Conservation (phyloP, 2,797 vertebrate genomes). For the Eulemur rubriventer region DNA sequence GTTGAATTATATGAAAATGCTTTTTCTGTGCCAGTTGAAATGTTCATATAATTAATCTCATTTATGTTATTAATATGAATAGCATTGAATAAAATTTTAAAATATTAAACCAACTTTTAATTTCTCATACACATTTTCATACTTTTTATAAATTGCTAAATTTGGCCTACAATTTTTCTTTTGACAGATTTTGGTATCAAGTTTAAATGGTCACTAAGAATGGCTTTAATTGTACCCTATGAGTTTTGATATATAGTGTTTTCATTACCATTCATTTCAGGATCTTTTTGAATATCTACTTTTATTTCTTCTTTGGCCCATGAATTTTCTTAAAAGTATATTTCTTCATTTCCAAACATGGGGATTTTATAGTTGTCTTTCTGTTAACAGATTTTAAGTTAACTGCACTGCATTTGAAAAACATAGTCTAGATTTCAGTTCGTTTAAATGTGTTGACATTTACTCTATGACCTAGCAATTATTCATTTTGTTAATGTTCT, state of each 20-base stretch:
- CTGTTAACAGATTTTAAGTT: not conserved
- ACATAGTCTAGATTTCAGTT: not conserved
- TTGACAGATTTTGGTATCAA: not conserved
- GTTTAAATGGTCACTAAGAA: not conserved
- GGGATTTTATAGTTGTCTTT: not conserved
- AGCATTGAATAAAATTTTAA: not conserved
- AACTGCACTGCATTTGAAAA: not conserved
- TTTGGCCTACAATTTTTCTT: not conserved
- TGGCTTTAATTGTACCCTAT: not conserved
- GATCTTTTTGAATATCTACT: not conserved
- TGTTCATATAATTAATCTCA: not conserved
- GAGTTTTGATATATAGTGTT: not conserved
- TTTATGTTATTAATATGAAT: constrained; percentile 35
- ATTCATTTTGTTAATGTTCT: not conserved
- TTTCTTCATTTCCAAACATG: not conserved
- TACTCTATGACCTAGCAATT: not conserved
- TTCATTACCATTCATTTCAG: not conserved
- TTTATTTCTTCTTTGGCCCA: not conserved
- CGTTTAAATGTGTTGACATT: not conserved
- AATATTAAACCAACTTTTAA: not conserved
- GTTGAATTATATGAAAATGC: not conserved
- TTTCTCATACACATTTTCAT: not conserved
- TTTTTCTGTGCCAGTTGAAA: not conserved
- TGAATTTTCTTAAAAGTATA: not conserved
- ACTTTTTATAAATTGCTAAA: not conserved